Evolutionary conservation across 2,888 invertebrate species (phyloP).

Genomic region (Philaethria dido): DNA sequence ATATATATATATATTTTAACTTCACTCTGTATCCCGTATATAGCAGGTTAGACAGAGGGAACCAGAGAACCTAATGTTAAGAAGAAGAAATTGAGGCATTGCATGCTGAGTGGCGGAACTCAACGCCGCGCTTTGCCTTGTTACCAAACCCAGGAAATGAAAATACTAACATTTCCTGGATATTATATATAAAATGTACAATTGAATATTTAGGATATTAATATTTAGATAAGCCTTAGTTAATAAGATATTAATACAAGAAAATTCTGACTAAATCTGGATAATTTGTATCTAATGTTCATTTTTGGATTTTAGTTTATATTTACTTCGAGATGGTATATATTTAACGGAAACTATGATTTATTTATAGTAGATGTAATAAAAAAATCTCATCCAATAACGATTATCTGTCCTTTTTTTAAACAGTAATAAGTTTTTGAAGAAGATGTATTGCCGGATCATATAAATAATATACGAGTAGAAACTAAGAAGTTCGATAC

Average conservation of each 20-base stretch:
- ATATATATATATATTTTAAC: too few species aligned
- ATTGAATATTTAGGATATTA: not conserved
- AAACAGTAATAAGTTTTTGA: slow-evolving; percentile 2
- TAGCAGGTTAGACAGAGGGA: too few species aligned
- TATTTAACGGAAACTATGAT: not conserved
- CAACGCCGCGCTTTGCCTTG: too few species aligned
- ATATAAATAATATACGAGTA: slow-evolving; percentile 30
- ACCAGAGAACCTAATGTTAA: too few species aligned
- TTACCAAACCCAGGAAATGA: too few species aligned
- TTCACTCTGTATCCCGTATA: too few species aligned
- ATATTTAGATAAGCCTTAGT: not conserved
- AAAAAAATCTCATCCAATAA: slow-evolving; percentile 2
- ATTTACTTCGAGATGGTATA: not conserved
- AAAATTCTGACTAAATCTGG: too few species aligned
- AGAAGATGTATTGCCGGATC: slow-evolving; percentile 2
- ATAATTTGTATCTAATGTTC: too few species aligned
- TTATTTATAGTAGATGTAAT: not conserved
- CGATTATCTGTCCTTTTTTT: not conserved
- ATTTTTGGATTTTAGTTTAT: too few species aligned
- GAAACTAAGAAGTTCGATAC: slow-evolving; percentile 33
- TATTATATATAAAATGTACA: not conserved
- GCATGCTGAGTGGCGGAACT: too few species aligned
- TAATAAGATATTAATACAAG: too few species aligned
- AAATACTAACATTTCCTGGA: not conserved
- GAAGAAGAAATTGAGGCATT: too few species aligned